Base-by-base conservation (phyloP, 1,140 invertebrate genomes). In the Bombus pascuorum region DNA sequence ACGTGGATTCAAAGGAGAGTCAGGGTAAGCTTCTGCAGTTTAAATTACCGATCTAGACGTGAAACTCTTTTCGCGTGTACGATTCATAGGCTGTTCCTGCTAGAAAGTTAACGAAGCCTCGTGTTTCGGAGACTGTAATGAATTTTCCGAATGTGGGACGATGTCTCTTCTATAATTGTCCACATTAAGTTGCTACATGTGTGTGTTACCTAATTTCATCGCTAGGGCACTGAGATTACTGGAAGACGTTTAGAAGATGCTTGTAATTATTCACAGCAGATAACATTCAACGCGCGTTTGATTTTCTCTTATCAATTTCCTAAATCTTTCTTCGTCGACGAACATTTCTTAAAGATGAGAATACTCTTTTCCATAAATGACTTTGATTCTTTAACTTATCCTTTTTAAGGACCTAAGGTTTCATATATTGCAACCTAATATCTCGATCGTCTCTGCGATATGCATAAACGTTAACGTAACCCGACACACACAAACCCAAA, bases 81-180 rank as follows among this genome's bases (percentile, higher is more conserved):
- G 1, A 9, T 9, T 4, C 2, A 3, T 5, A 39, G 12, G 4
- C 28, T 42, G 71, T 2, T 15, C 65, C 57, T 44, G 28, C 0
- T 78, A 78, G 75, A 78, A 78, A 78, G 39, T 65, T 32, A 25
- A 25, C 32, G 28, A 32, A 25, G 39, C 28, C n/a, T 74, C 39
- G 71, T 9, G 34, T 68, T 62, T 37, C 42, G 9, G 44, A 22
- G 28, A 13, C 44, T 13, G 42, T 32, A 65, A 77, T n/a, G 59
- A 77, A 62, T 65, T 65, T 77, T 22, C 75, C 28, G 34, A 77
- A 77, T 65, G 37, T 65, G 18, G 59, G 28, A 65, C 75, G 75
- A 77, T 77, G 65, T 77, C 28, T 77, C 37, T 57, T 44, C 62
- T 77, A 39, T 77, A 65, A 65, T 65, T 77, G 37, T 42, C 37